Evolutionary conservation across 1,140 invertebrate genomes (phyloP), one percentile per base, ranked within the genome.

Genomic region (Habropoda laboriosa): DNA sequence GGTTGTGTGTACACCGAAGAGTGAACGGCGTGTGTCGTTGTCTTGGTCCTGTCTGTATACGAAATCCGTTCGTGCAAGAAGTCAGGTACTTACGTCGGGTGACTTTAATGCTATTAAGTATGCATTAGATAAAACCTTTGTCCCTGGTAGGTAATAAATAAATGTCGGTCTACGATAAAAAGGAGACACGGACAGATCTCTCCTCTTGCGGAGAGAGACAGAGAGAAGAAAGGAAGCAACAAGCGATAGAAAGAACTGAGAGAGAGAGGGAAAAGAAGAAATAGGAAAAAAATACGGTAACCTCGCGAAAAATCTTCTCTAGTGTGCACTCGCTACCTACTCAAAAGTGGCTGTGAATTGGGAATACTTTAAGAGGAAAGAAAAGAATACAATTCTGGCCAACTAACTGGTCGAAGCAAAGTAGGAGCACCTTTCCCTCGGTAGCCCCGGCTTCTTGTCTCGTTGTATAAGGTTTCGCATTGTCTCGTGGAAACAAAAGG

Each of bases 401-500:
- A 35, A 74, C 77, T 80, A 87, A 86, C 81, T 81, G 87, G 74
- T 81, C 83, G 76, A 79, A 74, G 70, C 55, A 85, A 80, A 87
- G 81, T 84, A 82, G 87, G 45, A 66, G 73, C 60, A 73, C 72
- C 79, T 72, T 35, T 60, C 18, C 35, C 58, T 63, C 58, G 49
- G 45, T 67, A 60, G 58, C 40, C 38, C 45, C 45, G 21, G 57
- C 60, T 66, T 68, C 72, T 78, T 51, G 71, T 71, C 68, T 77
- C 60, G 79, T 81, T 88, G 80, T 84, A 85, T 83, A 88, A 90
- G 87, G 75, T 86, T 81, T 72, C 74, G 88, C 81, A 89, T 90
- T 90, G 88, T 91, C 81, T 84, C 80, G 72, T 27, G 80, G 66
- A 89, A 89, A 90, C 89, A 90, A 90, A 90, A 90, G 88, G 80